Evolutionary conservation across 2,797 vertebrate genomes (phyloP), one percentile per base, ranked within the genome.

Genomic region (Dallia pectoralis): DNA sequence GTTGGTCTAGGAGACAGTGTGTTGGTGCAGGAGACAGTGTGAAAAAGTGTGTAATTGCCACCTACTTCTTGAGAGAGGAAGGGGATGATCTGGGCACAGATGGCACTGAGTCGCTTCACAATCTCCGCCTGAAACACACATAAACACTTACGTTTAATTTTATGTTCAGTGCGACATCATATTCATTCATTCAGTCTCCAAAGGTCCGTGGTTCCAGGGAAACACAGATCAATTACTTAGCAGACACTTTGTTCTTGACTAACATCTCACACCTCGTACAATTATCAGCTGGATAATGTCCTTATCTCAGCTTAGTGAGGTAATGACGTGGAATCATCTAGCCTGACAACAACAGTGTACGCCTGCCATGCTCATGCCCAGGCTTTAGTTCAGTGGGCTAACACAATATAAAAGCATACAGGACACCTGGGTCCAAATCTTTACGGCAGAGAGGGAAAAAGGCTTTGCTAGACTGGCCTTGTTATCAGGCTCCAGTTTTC

Each of bases 61-160:
- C 93, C 92, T 96, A 99, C 97, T 96, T 99, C 97, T 87, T 98
- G 97, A 88, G 97, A 99, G 90, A 99, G 93, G 91, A 99, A 99
- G 75, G 97, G 97, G 93, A 99, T 98, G 92, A 99, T 97, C 95
- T 99, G 97, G 84, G 97, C 97, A 87, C 97, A 99, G 94, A 99
- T 99, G 87, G 97, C 97, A 32, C 98, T 99, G 92, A 99, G 95
- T 79, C 97, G 95, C 86, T 99, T 99, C 90, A 99, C 97, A 87
- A 99, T 99, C 93, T 99, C 97, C 87, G 97, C 97, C 97, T 99
- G 94, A 67, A 93, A 94, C 19, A 33, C 68, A 70, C 49, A 49
- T 29, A 70, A 30, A 63, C 61, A 63, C 61, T 16, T 18, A 12
- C 29, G 59, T 30, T 27, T 63, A 1, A 32, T 63, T 29, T 32